Conservation (phyloP, 2,888 invertebrate species). For the Crepidodera aurea region DNA sequence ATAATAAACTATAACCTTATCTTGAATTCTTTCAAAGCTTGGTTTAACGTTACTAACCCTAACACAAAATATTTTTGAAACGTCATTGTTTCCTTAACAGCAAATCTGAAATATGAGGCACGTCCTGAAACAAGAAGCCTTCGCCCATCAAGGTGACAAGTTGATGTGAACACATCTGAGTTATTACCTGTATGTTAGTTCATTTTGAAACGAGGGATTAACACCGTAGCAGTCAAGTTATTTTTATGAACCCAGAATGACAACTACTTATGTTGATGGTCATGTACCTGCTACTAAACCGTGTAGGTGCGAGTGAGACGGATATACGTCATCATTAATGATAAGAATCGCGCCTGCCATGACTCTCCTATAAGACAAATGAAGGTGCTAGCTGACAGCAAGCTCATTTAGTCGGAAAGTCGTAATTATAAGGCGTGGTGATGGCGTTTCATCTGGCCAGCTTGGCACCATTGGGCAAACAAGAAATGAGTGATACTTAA, state of each 20-base stretch:
- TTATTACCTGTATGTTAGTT: constrained; percentile 33
- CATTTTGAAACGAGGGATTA: constrained; percentile 39
- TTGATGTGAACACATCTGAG: constrained; percentile 37
- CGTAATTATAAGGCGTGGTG: constrained; percentile 64
- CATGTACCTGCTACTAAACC: constrained; percentile 50
- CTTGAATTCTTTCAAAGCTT: too few species aligned
- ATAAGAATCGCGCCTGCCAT: constrained; percentile 57
- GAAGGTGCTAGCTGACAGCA: constrained; percentile 63
- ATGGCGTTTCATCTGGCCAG: constrained; percentile 45
- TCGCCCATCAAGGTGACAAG: constrained; percentile 44
- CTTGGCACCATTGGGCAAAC: constrained; percentile 56
- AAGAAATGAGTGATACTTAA: constrained; percentile 45
- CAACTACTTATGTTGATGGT: constrained; percentile 55
- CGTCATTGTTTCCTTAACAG: background rate
- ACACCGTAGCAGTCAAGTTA: constrained; percentile 49
- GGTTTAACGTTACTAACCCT: background rate
- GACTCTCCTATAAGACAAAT: constrained; percentile 60
- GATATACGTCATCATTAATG: constrained; percentile 57
- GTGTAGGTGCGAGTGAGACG: constrained; percentile 50
- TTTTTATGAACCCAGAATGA: constrained; percentile 55
- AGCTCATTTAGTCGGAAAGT: constrained; percentile 64
- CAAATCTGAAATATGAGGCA: constrained; percentile 26
- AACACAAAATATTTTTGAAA: background rate
- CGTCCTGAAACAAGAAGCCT: constrained; percentile 36
- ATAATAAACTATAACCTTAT: too few species aligned